A percentile compares a stretch with the other conserved stretches of the same genome.
phyloP scores from a whole-genome alignment of 2,797 vertebrate genomes.

The Merluccius polli region DNA sequence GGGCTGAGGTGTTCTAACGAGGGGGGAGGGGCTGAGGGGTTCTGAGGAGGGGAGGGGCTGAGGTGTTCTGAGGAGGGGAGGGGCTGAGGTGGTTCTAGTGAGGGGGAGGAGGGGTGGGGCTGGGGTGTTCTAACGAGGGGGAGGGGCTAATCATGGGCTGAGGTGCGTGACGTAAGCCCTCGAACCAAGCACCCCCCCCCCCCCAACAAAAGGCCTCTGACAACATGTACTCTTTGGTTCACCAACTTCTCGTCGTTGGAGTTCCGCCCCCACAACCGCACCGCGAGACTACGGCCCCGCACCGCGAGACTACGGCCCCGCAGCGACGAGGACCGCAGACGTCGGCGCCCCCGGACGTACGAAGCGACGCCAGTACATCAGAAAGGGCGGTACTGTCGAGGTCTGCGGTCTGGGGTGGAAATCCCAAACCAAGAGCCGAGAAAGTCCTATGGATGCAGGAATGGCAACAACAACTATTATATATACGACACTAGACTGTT shows the following conservation, averaged over 20 bases:
- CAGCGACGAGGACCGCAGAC: conserved; percentile 9
- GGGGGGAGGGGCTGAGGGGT: too few relatives aligned
- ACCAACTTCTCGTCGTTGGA: conserved; percentile 42
- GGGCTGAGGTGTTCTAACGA: conserved; percentile 9
- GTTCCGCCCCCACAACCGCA: conserved; percentile 50
- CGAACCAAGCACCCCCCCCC: conserved; percentile 5
- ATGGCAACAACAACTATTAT: not conserved
- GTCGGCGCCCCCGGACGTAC: not conserved
- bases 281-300: conserved; percentile 48
- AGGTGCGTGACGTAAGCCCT: conserved; percentile 30
- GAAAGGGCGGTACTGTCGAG: not conserved
- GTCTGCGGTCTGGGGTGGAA: not conserved
- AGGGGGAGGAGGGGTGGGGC: too few relatives aligned
- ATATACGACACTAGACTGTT: not conserved
- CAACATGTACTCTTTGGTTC: conserved; percentile 70
- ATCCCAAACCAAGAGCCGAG: not conserved
- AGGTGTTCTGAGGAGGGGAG: conserved; percentile 20
- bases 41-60: conserved; percentile 3
- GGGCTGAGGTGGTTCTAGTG: conserved; percentile 6
- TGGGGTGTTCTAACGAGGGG: conserved; percentile 23
- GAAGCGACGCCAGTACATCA: conserved; percentile 7
- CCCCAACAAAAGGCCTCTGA: conserved; percentile 56
- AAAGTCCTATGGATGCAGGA: not conserved
- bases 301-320: conserved; percentile 45
- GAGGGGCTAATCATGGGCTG: not conserved